phyloP scores from a whole-genome alignment of 2,113 vertebrate species.

The Tragulus kanchil region DNA sequence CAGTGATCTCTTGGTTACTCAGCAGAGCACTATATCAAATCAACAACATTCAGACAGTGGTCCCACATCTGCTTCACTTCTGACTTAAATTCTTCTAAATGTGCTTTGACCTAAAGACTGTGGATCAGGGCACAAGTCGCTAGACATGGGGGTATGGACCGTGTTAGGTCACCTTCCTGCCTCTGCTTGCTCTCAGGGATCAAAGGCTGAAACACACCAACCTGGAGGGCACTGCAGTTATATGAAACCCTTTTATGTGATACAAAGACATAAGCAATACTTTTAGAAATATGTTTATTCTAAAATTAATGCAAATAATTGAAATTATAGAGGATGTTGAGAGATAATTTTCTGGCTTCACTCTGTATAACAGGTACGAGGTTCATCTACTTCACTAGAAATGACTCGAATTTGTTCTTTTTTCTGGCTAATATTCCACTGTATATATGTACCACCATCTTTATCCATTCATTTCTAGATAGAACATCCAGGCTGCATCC shows the following conservation, averaged over 20 bases:
- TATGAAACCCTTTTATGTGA: not conserved
- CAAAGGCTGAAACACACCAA: not conserved
- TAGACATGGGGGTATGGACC: not conserved
- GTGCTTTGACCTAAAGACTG: not conserved
- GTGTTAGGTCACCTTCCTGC: not conserved
- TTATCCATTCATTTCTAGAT: not conserved
- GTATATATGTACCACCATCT: not conserved
- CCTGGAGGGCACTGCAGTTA: not conserved
- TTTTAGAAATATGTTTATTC: constrained; percentile 58
- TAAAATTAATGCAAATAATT: constrained; percentile 61
- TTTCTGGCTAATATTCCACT: not conserved
- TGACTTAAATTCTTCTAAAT: not conserved
- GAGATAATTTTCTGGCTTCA: not conserved
- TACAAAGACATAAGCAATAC: constrained; percentile 23
- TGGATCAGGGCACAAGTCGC: not conserved
- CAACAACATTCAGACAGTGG: not conserved
- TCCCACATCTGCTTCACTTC: not conserved
- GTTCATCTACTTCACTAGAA: not conserved
- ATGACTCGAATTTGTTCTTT: not conserved
- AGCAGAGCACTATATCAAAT: not conserved
- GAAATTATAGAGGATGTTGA: not conserved
- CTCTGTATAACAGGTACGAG: not conserved
- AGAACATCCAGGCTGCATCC: not conserved
- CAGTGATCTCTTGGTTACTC: not conserved
- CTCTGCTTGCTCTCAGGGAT: not conserved